phyloP scores from a whole-genome alignment of 2,113 vertebrate species.

The Hippocampus barbouri region DNA sequence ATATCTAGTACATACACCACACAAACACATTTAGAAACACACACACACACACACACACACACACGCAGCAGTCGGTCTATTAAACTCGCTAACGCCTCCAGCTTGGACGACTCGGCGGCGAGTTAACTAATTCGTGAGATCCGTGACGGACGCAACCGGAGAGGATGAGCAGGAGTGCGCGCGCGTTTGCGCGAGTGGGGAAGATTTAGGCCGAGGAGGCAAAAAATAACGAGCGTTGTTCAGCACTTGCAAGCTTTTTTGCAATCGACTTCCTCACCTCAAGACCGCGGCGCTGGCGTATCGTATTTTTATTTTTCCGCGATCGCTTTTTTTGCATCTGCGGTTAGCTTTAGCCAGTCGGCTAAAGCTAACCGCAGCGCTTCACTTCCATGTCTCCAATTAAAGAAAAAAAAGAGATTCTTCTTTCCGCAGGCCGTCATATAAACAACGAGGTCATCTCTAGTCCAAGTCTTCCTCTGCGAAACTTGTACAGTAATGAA shows the following conservation, averaged over 20 bases:
- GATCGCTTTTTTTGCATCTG: too few species aligned
- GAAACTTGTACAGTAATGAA: conserved; percentile 28
- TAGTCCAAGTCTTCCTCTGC: conserved; percentile 38
- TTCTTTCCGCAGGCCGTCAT: conserved; percentile 15
- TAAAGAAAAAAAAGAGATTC: conserved; percentile 10
- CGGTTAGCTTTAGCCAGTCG: too few species aligned
- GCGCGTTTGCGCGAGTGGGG: not conserved
- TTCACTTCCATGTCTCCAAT: conserved; percentile 27
- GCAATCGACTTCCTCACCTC: too few species aligned
- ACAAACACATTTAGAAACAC: not conserved
- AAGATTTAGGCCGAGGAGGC: conserved; percentile 17
- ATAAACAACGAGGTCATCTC: conserved; percentile 24
- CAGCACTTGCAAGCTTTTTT: conserved; percentile 38
- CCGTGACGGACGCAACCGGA: conserved; percentile 65
- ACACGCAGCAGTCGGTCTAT: conserved; percentile 51
- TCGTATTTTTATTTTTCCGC: too few species aligned
- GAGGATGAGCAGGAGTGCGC: conserved; percentile 13
- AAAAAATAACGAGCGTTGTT: conserved; percentile 35
- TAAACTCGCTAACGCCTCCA: conserved; percentile 63
- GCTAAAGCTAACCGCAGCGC: not conserved
- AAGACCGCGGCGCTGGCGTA: not conserved
- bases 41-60: not conserved
- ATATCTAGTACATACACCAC: not conserved
- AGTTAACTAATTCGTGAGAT: conserved; percentile 67
- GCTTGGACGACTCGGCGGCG: conserved; percentile 50